phyloP scores from a whole-genome alignment of 1,140 invertebrate genomes.

The Akabosia matsudoensis region DNA sequence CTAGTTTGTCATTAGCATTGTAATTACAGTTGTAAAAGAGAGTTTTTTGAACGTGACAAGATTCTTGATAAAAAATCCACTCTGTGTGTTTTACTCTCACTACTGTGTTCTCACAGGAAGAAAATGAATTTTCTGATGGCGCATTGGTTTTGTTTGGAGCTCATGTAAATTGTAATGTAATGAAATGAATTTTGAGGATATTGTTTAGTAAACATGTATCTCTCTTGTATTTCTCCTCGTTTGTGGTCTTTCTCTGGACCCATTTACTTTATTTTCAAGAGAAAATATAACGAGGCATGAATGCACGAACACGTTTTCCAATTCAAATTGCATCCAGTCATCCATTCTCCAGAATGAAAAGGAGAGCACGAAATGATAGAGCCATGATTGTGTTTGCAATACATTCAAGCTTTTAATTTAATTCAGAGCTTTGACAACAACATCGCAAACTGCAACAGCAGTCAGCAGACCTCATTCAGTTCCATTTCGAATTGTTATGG shows the following conservation, averaged over 20 bases:
- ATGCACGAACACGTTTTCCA: constrained; percentile 12
- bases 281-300: neutral
- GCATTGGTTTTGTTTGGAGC: no score
- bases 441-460: neutral
- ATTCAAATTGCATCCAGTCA: constrained; percentile 1
- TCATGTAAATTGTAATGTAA: neutral
- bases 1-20: constrained; percentile 20
- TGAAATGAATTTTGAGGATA: neutral
- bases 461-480: no score
- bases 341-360: no score
- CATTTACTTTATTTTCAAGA: no score
- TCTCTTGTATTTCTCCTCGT: no score
- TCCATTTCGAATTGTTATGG: no score
- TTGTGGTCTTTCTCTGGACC: neutral
- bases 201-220: no score
- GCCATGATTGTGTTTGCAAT: neutral
- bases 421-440: neutral
- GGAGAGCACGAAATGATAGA: neutral
- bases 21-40: constrained; percentile 21
- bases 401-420: neutral
- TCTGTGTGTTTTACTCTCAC: neutral
- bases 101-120: no score
- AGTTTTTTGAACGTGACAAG: constrained; percentile 10
- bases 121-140: no score
- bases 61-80: neutral